A percentile compares a stretch with the other conserved stretches of the same genome.
Evolutionary conservation across 1,140 invertebrate species (phyloP).

Genomic region (Bombus affinis): DNA sequence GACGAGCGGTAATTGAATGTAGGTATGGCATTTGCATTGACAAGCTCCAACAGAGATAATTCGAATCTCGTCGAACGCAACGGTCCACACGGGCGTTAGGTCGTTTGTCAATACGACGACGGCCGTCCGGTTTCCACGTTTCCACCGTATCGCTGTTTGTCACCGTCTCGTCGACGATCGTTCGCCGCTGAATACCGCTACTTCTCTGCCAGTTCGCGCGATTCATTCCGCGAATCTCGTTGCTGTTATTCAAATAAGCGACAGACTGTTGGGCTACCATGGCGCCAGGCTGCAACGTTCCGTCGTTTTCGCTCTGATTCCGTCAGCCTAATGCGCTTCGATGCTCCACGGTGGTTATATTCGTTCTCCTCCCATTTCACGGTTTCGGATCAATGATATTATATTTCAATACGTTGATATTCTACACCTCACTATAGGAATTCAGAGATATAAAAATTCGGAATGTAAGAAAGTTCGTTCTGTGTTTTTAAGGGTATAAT

Average conservation of each 20-base stretch:
- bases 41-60: slow-evolving; percentile 82
- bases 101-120: slow-evolving; percentile 82
- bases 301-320: slow-evolving; percentile 8
- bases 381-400: background rate
- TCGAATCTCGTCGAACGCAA: slow-evolving; percentile 82
- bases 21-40: slow-evolving; percentile 82
- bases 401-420: background rate
- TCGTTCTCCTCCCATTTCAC: background rate
- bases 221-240: slow-evolving; percentile 49
- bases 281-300: slow-evolving; percentile 19
- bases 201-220: slow-evolving; percentile 51
- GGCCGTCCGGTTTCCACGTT: slow-evolving; percentile 73
- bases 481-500: background rate
- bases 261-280: slow-evolving; percentile 17
- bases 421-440: background rate
- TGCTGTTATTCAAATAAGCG: slow-evolving; percentile 51
- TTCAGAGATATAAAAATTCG: background rate
- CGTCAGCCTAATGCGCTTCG: background rate
- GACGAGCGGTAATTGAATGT: slow-evolving; percentile 82
- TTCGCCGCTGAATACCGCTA: slow-evolving; percentile 59
- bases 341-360: background rate
- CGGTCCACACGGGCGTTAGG: slow-evolving; percentile 77
- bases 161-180: slow-evolving; percentile 73
- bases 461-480: no score
- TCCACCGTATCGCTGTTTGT: slow-evolving; percentile 76